Evolutionary conservation across 2,888 invertebrate genomes (phyloP).

Genomic region (Cephus sareptanus): DNA sequence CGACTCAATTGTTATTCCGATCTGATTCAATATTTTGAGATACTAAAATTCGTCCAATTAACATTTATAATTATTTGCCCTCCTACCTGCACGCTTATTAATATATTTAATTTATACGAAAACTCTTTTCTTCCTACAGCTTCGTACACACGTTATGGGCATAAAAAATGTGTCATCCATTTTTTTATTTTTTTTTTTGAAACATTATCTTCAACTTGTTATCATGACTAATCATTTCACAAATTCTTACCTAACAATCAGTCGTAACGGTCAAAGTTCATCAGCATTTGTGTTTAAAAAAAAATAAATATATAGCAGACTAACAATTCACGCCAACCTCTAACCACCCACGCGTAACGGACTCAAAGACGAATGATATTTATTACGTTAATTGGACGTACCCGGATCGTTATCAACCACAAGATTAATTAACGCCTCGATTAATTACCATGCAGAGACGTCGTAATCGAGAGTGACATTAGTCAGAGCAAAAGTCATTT

Average conservation of each 20-base stretch:
- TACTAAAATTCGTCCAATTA: neutral
- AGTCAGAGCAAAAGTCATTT: neutral
- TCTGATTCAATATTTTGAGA: neutral
- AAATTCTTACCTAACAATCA: neutral
- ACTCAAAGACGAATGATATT: neutral
- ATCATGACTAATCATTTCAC: too few relatives aligned
- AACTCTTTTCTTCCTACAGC: neutral
- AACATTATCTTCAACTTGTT: neutral
- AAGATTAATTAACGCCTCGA: neutral
- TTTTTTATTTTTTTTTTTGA: too few relatives aligned
- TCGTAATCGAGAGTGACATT: neutral
- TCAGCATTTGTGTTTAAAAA: neutral
- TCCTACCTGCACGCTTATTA: too few relatives aligned
- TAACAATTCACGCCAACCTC: neutral
- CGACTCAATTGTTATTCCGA: neutral
- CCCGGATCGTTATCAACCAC: neutral
- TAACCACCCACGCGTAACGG: neutral
- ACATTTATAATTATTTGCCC: neutral
- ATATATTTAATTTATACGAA: neutral
- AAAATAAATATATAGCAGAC: too few relatives aligned
- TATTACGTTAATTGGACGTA: neutral
- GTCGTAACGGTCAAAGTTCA: neutral
- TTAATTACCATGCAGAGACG: neutral
- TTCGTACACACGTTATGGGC: too few relatives aligned
- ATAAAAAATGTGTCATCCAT: neutral